Percentiles rank a stretch among this genome's conserved stretches.
Conservation (phyloP, 2,888 invertebrate genomes). For the Diarsia dahlii region DNA sequence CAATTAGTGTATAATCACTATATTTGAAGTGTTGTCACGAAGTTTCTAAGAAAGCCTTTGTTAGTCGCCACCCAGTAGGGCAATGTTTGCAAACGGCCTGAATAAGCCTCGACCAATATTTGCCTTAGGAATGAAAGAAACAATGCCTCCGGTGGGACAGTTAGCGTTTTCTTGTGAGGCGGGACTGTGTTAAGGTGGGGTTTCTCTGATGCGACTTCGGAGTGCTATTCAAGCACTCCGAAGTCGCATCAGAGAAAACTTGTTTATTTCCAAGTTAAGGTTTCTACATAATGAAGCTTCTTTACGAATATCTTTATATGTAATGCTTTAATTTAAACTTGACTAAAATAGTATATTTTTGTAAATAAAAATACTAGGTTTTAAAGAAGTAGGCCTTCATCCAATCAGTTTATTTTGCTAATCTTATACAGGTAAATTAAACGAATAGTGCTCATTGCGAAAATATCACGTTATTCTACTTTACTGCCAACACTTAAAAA, state of each 20-base stretch:
- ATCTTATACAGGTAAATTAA: too few species aligned
- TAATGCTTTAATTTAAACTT: too few species aligned
- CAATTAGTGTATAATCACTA: constrained; percentile 89
- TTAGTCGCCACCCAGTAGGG: constrained; percentile 87
- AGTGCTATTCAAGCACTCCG: too few species aligned
- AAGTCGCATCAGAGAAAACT: too few species aligned
- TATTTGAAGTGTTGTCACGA: constrained; percentile 89
- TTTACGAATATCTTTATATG: background rate
- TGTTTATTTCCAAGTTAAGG: too few species aligned
- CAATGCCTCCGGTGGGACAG: constrained; percentile 87
- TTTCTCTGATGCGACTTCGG: constrained; percentile 63
- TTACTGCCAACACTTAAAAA: background rate
- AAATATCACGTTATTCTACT: background rate
- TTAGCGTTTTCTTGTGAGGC: constrained; percentile 84
- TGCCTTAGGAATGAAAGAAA: constrained; percentile 89
- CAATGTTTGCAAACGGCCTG: constrained; percentile 88
- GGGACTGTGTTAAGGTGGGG: constrained; percentile 77
- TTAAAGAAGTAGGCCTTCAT: background rate
- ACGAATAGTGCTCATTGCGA: rapidly evolving
- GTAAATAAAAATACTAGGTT: too few species aligned
- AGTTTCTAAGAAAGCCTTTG: constrained; percentile 86
- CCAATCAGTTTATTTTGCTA: background rate
- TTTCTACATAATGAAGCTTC: background rate
- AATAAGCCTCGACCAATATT: constrained; percentile 88
- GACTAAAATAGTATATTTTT: too few species aligned